phyloP scores from a whole-genome alignment of 2,888 invertebrate genomes.

The Taphrorychus bicolor region DNA sequence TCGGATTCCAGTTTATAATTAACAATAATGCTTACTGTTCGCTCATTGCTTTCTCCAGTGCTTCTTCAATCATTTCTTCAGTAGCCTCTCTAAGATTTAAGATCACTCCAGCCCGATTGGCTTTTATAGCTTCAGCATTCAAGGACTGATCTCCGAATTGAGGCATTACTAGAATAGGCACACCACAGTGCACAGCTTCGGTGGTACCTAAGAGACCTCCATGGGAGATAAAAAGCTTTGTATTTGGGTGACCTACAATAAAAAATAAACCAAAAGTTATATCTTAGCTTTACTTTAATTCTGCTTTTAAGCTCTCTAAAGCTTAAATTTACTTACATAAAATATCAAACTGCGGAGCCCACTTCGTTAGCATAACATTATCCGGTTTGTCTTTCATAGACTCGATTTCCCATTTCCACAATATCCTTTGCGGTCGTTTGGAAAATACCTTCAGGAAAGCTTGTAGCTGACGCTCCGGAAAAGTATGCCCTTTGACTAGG shows the following conservation, averaged over 20 bases:
- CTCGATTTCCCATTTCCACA: conserved; percentile 81
- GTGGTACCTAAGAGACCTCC: conserved; percentile 73
- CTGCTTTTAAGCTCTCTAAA: neutral
- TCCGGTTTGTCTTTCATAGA: conserved; percentile 64
- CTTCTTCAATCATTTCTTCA: conserved; percentile 64
- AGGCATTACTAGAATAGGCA: conserved; percentile 72
- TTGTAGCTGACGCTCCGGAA: conserved; percentile 66
- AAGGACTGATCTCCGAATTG: conserved; percentile 75
- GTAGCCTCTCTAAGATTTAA: conserved; percentile 66
- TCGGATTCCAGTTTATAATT: too few relatives aligned
- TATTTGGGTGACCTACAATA: conserved; percentile 69
- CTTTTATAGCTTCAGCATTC: conserved; percentile 68
- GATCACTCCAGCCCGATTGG: conserved; percentile 67
- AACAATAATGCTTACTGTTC: conserved; percentile 68
- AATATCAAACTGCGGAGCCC: conserved; percentile 80
- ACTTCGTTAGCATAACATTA: conserved; percentile 69
- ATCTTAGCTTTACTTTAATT: neutral
- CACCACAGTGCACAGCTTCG: conserved; percentile 73
- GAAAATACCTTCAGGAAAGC: conserved; percentile 68
- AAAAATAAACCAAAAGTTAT: neutral
- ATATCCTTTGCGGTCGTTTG: conserved; percentile 70
- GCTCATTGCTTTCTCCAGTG: conserved; percentile 66
- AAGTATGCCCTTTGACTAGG: conserved; percentile 69
- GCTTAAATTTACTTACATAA: conserved; percentile 67
- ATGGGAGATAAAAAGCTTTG: conserved; percentile 72